Base-by-base conservation (phyloP, 2,888 invertebrate species). In the Caenorhabditis drosophilae region DNA sequence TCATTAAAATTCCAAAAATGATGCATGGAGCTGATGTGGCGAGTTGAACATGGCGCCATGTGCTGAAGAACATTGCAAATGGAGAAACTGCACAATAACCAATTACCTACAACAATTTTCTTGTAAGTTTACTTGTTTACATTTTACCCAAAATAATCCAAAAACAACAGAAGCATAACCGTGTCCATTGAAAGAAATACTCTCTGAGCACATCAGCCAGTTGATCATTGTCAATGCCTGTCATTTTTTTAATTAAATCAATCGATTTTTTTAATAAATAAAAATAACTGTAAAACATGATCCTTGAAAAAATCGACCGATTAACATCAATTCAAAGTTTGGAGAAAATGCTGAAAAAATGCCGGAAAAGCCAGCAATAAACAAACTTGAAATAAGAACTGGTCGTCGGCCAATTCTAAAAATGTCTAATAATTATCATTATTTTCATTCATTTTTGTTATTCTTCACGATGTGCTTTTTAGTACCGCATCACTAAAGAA, bases 51-150 rank as follows among this genome's bases (percentile, higher is more conserved):
- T 61, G 54, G 35, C 77, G 47, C 78, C 78, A 78, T 41, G 69
- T 50, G 9, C 53, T 36, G 9, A 76, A 48, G 20, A 57, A 70
- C 34, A 74, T 75, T 25, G 77, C 76, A 15, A 77, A 20, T 4
- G 77, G 75, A 2, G 75, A 57, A 15, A 76, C 54, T 1, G 63
- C 40, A 40, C 71, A 70, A 49, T 78, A 78, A 9, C 78, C 78
- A 31, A 69, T 22, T 4, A 78, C n/a, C n/a, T n/a, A n/a, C n/a
- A n/a, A n/a, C n/a, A n/a, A n/a, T n/a, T n/a, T n/a, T n/a, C n/a
- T n/a, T n/a, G n/a, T n/a, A n/a, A n/a, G n/a, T n/a, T n/a, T n/a
- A n/a, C n/a, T n/a, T n/a, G n/a, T n/a, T n/a, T n/a, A n/a, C n/a
- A n/a, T n/a, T n/a, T n/a, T n/a, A n/a, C 72, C 72, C 72, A 72